Conservation (phyloP, 1,140 invertebrate genomes). For the Dolichoris vasculosae region DNA sequence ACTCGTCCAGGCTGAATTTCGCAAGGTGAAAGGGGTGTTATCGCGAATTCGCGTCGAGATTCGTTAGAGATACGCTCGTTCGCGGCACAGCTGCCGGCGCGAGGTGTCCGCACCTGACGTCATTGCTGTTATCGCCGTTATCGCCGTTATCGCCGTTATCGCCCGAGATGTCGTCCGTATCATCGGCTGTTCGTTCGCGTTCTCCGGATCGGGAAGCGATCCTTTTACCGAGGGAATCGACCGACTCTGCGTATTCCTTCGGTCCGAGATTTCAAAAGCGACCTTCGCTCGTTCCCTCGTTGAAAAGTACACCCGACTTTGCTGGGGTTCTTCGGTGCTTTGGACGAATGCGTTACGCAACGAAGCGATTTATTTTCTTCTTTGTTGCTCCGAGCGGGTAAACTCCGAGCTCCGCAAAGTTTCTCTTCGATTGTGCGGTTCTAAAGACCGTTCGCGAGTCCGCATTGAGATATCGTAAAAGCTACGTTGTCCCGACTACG, state of each 20-base stretch:
- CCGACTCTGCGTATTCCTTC: too few relatives aligned
- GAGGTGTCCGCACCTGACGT: neutral
- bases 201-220: neutral
- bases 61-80: neutral
- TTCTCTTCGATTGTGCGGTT: too few relatives aligned
- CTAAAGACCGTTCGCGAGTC: neutral
- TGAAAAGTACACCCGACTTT: neutral
- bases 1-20: neutral
- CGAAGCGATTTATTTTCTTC: neutral
- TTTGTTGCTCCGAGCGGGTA: neutral
- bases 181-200: neutral
- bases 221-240: too few relatives aligned
- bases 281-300: too few relatives aligned
- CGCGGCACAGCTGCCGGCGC: neutral
- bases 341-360: neutral
- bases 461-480: neutral
- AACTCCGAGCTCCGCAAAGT: too few relatives aligned
- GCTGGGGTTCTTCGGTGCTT: neutral
- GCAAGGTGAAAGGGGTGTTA: neutral
- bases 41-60: neutral
- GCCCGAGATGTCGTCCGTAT: neutral
- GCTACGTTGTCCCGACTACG: too few relatives aligned
- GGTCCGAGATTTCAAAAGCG: neutral
- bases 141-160: neutral
- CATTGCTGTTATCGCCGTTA: neutral